These are phyloP conservation scores for Etheostoma cragini DNA, from an alignment of 2,113 vertebrate genomes.

Conservation along the genomic window DNA sequence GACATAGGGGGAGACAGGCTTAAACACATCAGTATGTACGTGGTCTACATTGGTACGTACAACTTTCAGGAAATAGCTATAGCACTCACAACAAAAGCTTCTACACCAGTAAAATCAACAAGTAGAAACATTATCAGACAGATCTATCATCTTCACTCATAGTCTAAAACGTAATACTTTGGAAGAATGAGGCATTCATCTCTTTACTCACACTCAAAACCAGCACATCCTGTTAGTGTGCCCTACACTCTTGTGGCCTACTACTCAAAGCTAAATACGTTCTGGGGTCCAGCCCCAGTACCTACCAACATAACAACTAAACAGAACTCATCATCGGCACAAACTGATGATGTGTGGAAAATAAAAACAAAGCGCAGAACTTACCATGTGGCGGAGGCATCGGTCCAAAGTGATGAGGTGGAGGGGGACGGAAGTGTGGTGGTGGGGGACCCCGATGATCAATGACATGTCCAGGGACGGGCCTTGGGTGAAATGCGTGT, in stretches of 20 bases:
- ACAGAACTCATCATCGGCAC: neutral
- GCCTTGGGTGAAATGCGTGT: conserved; percentile 66
- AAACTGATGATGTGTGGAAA: neutral
- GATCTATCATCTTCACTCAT: no score
- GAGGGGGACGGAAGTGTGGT: conserved; percentile 74
- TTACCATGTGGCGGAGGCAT: conserved; percentile 79
- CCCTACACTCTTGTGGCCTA: neutral
- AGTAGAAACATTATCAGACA: no score
- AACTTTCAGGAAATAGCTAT: no score
- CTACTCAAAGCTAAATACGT: neutral
- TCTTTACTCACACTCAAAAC: no score
- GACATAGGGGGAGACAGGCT: no score
- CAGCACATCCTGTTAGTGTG: no score
- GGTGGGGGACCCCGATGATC: conserved; percentile 65
- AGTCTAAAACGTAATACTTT: neutral
- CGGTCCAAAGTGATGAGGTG: conserved; percentile 76
- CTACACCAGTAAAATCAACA: no score
- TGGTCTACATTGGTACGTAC: no score
- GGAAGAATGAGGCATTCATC: neutral
- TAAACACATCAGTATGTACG: no score
- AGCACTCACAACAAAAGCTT: neutral
- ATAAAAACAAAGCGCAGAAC: neutral
- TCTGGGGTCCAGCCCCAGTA: neutral
- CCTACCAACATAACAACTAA: neutral
- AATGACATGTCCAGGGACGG: conserved; percentile 49